A percentile compares a stretch with the other conserved stretches of the same genome.
Evolutionary conservation across 64 coral and sea anemone genomes (phyloP).

Genomic region (Pocillopora damicornis): DNA sequence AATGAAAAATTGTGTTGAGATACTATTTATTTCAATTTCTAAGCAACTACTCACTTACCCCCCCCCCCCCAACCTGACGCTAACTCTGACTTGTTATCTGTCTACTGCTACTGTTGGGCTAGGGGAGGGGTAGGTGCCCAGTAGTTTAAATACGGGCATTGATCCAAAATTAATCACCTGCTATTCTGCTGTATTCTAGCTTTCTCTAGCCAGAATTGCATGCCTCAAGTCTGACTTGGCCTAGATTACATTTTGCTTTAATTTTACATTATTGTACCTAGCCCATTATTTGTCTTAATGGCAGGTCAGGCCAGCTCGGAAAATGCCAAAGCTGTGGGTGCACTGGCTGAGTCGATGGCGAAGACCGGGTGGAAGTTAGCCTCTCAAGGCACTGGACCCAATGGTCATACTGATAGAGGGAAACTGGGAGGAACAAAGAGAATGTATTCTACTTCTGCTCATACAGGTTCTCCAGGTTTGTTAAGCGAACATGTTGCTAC

Average conservation of each 20-base stretch:
- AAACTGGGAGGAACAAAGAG: slow-evolving; percentile 22
- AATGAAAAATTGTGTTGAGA: no score
- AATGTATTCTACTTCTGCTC: slow-evolving; percentile 53
- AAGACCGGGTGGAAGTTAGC: slow-evolving; percentile 61
- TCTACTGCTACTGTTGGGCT: no score
- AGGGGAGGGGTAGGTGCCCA: no score
- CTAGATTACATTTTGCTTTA: background rate
- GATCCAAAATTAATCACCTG: no score
- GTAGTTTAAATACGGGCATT: no score
- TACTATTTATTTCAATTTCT: no score
- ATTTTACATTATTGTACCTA: background rate
- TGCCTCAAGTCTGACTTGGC: no score
- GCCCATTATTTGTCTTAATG: background rate
- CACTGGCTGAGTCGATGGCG: slow-evolving; percentile 64
- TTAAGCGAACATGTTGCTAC: background rate
- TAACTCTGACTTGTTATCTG: no score
- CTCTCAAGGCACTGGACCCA: background rate
- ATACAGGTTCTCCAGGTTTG: background rate
- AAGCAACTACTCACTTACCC: no score
- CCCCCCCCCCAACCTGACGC: no score
- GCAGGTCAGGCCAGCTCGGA: slow-evolving; percentile 29
- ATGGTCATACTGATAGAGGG: background rate
- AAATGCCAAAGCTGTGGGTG: slow-evolving; percentile 62
- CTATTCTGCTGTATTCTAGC: no score
- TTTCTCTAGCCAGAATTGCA: no score